These are phyloP conservation scores for Psephotus haematonotus DNA, from an alignment of 2,113 vertebrate species.

Conservation along the genomic window DNA sequence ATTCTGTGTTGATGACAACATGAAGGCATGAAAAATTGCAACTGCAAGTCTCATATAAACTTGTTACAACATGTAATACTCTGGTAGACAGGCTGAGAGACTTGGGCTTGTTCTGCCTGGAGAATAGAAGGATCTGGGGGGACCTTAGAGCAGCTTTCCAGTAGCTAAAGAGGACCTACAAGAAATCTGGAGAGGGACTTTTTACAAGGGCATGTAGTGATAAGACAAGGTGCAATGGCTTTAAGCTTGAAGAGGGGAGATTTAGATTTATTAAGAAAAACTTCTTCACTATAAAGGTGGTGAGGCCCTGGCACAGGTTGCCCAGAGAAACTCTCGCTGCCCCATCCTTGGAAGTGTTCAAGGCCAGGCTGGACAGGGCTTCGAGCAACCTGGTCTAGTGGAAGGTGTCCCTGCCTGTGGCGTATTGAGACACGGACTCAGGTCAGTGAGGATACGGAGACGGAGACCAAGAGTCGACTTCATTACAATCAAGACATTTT, in stretches of 20 bases:
- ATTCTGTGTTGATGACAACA: not conserved
- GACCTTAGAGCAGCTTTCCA: not conserved
- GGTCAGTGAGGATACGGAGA: too few relatives aligned
- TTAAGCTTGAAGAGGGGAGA: not conserved
- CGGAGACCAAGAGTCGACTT: too few relatives aligned
- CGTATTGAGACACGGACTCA: too few relatives aligned
- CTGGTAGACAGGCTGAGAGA: not conserved
- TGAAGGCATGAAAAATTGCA: not conserved
- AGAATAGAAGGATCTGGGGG: not conserved
- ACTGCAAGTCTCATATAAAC: not conserved
- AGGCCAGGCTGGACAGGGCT: not conserved
- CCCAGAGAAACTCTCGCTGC: not conserved
- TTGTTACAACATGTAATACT: fast-evolving
- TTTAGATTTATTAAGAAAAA: not conserved
- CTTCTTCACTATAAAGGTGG: not conserved
- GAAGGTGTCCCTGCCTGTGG: not conserved
- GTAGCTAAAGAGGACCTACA: not conserved
- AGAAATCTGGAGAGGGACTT: not conserved
- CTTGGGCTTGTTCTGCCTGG: not conserved
- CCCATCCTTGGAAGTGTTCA: not conserved
- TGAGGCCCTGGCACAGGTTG: not conserved
- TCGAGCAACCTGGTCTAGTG: not conserved
- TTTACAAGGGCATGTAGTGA: not conserved
- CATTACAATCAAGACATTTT: too few relatives aligned
- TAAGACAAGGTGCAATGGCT: not conserved